Percentiles rank a stretch among this genome's conserved stretches.
These are phyloP conservation scores for Prochilodus magdalenae DNA, from an alignment of 2,113 vertebrate species.

Conservation along the genomic window DNA sequence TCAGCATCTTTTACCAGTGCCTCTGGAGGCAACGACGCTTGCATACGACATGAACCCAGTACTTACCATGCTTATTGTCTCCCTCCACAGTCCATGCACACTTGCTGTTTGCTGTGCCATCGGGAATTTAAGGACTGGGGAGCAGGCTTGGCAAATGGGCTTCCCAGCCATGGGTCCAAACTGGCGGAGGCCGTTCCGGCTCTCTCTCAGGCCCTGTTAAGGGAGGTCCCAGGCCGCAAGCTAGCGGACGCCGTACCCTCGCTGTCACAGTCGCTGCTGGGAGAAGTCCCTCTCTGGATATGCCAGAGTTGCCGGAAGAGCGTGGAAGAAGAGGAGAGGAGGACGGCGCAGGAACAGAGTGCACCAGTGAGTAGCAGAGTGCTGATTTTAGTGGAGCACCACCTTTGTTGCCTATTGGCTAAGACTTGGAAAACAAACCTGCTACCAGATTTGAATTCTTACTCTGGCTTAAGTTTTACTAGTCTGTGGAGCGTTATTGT, in stretches of 20 bases:
- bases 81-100: conserved; percentile 87
- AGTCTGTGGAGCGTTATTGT: too few relatives aligned
- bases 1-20: too few relatives aligned
- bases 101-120: conserved; percentile 96
- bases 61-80: conserved; percentile 42
- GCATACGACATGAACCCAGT: too few relatives aligned
- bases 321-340: conserved; percentile 95
- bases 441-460: too few relatives aligned
- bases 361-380: conserved; percentile 78
- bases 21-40: too few relatives aligned
- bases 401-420: too few relatives aligned
- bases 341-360: conserved; percentile 88
- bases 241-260: conserved; percentile 95
- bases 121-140: conserved; percentile 97
- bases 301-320: conserved; percentile 98
- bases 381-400: neutral
- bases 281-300: conserved; percentile 98
- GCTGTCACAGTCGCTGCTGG: conserved; percentile 94
- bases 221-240: conserved; percentile 85
- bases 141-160: conserved; percentile 86
- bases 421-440: too few relatives aligned
- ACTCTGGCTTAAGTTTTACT: too few relatives aligned
- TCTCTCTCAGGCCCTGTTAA: conserved; percentile 92
- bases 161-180: conserved; percentile 88
- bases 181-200: conserved; percentile 87